Evolutionary conservation across 2,797 vertebrate genomes (phyloP), one percentile per base, ranked within the genome.

Genomic region (Kryptolebias ocellatus): DNA sequence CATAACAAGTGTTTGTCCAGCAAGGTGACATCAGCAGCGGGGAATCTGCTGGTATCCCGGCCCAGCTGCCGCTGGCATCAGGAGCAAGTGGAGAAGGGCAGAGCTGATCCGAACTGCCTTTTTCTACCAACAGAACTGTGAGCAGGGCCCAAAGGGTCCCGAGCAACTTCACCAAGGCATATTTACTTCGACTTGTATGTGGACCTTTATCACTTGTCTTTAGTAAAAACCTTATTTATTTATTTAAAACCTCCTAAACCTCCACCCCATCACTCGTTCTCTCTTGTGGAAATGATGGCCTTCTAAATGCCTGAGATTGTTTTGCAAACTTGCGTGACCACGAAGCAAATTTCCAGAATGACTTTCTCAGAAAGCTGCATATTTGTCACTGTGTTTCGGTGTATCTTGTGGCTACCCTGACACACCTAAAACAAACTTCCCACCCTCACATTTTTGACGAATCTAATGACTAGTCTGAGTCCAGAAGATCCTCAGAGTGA

Each of bases 1-100:
- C 90, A 93, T 92, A 90, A 90, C 93, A 92, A 93, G 93, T 93
- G 89, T 92, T 89, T 88, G 88, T 88, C 90, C 88, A 83, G 89
- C 83, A 81, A 74, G 75, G 87, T 94, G 93, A 94, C 90, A 93
- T 94, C 92, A 95, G 77, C 77, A 79, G 72, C 29, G 76, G 88
- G 84, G 92, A 93, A 94, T 95, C 90, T 87, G 81, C 80, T 92
- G 90, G 92, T 85, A 90, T 85, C 84, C 79, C 75, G 81, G 73
- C 69, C 72, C 78, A 79, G 61, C 72, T 83, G 68, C 79, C 58
- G 80, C 79, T 89, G 83, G 81, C 81, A 83, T 74, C 47, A 45
- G 55, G 61, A 55, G 65, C 67, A 59, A 79, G 60, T 17, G 46
- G 60, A 31, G 64, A 34, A 53, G 29, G 58, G 9, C 59, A 54